Percentiles rank a stretch among this genome's conserved stretches.
These are phyloP conservation scores for Silurus asotus DNA, from an alignment of 2,113 vertebrate genomes.

Conservation along the genomic window DNA sequence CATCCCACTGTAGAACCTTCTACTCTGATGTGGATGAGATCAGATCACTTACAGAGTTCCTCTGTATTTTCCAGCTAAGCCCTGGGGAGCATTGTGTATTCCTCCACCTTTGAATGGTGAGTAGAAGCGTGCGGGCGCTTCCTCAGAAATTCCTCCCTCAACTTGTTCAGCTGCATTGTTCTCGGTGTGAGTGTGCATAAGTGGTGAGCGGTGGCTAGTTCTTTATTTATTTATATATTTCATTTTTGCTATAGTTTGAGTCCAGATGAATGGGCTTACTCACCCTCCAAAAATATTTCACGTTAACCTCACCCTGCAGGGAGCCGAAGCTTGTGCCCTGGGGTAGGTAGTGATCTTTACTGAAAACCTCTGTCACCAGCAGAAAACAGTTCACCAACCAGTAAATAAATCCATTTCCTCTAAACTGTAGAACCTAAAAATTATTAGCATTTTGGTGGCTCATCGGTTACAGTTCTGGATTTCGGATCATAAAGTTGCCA, in stretches of 20 bases:
- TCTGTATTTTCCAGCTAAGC: constrained; percentile 43
- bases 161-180: constrained; percentile 29
- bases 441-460: too few relatives aligned
- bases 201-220: background rate
- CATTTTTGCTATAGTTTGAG: background rate
- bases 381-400: constrained; percentile 24
- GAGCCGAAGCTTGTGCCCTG: constrained; percentile 76
- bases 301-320: constrained; percentile 73
- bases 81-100: background rate
- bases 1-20: background rate
- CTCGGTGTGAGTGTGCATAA: background rate
- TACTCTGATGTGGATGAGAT: background rate
- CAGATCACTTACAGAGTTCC: constrained; percentile 19
- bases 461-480: too few relatives aligned
- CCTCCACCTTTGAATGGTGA: background rate
- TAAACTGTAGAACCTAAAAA: background rate
- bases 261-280: constrained; percentile 42
- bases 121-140: background rate
- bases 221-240: too few relatives aligned
- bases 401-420: background rate
- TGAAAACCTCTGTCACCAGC: constrained; percentile 77
- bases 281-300: constrained; percentile 81
- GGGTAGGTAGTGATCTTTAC: constrained; percentile 75
- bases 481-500: too few relatives aligned
- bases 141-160: constrained; percentile 33